phyloP scores from a whole-genome alignment of 1,140 invertebrate species.

The Holcopasites calliopsidis region DNA sequence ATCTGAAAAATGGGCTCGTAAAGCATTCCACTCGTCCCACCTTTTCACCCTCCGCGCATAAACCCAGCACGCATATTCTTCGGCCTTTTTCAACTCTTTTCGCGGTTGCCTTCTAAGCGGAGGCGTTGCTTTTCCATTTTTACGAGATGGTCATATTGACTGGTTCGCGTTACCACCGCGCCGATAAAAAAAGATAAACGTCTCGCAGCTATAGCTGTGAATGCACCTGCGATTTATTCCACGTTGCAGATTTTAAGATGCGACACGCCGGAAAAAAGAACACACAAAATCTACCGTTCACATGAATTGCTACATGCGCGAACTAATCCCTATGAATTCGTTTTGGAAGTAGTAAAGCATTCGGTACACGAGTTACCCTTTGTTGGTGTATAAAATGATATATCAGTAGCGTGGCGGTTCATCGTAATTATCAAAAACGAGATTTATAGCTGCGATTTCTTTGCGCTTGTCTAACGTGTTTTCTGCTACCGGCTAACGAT shows the following conservation, averaged over 20 bases:
- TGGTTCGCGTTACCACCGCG: not conserved
- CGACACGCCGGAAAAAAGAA: not conserved
- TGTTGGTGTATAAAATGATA: not conserved
- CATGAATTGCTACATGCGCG: too few relatives aligned
- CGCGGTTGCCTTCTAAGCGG: not conserved
- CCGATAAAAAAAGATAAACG: not conserved
- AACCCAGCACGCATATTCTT: slow-evolving; percentile 33
- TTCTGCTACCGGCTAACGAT: slow-evolving; percentile 10
- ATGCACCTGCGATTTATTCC: slow-evolving; percentile 1
- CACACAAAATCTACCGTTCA: too few relatives aligned
- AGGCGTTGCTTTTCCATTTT: slow-evolving; percentile 60
- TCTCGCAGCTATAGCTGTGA: not conserved
- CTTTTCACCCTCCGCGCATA: slow-evolving; percentile 46
- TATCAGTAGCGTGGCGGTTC: not conserved
- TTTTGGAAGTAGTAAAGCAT: not conserved
- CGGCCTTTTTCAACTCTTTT: slow-evolving; percentile 52
- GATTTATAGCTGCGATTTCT: slow-evolving; percentile 25
- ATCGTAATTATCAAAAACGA: slow-evolving; percentile 28
- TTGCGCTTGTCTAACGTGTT: slow-evolving; percentile 19
- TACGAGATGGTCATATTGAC: slow-evolving; percentile 41
- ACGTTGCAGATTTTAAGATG: slow-evolving; percentile 9
- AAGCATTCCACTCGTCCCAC: slow-evolving; percentile 68
- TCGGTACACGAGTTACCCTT: not conserved
- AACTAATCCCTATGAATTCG: too few relatives aligned
- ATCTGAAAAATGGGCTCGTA: slow-evolving; percentile 71